Evolutionary conservation across 2,113 vertebrate genomes (phyloP).

Genomic region (Hiodon alosoides): DNA sequence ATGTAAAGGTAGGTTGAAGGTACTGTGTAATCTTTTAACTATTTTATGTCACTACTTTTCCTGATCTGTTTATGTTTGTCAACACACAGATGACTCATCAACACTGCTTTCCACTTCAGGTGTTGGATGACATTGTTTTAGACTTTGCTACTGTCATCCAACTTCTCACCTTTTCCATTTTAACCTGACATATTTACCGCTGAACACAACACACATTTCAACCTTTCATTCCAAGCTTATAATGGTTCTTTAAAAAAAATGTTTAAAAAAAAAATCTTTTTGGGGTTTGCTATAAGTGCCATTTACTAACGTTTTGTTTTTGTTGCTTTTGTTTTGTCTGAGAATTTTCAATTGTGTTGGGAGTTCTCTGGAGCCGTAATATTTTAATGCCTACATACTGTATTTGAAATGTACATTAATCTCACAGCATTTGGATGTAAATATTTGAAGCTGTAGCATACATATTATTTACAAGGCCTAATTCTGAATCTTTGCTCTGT

Average conservation of each 20-base stretch:
- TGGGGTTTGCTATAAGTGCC: too few relatives aligned
- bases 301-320: too few relatives aligned
- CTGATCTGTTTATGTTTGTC: constrained; percentile 35
- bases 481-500: too few relatives aligned
- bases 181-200: neutral
- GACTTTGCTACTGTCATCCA: constrained; percentile 45
- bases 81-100: constrained; percentile 32
- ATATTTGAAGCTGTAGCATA: too few relatives aligned
- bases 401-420: too few relatives aligned
- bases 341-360: too few relatives aligned
- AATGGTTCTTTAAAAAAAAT: neutral
- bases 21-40: constrained; percentile 33
- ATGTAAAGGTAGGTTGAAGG: constrained; percentile 80
- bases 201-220: neutral
- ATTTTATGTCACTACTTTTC: constrained; percentile 35
- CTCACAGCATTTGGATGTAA: too few relatives aligned
- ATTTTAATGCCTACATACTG: too few relatives aligned
- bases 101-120: constrained; percentile 36
- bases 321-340: too few relatives aligned
- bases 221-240: neutral
- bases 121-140: constrained; percentile 32
- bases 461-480: too few relatives aligned
- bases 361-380: too few relatives aligned
- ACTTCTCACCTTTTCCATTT: constrained; percentile 23
- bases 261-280: too few relatives aligned